These are phyloP conservation scores for Linurgus olivaceus DNA, from an alignment of 2,797 vertebrate genomes.

Conservation along the genomic window DNA sequence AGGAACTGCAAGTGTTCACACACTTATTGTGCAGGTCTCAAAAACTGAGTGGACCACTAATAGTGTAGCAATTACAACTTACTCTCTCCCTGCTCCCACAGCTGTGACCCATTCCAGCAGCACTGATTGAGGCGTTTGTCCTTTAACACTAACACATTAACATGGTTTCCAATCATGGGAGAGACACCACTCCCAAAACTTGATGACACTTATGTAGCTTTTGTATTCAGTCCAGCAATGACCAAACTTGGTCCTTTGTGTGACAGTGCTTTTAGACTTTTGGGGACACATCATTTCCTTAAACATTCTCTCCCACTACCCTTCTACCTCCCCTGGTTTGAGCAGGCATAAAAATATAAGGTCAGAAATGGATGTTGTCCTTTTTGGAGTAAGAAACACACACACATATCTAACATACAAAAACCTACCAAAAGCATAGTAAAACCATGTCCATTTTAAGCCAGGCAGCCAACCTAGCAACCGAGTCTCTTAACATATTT, in stretches of 20 bases:
- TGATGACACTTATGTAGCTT: neutral
- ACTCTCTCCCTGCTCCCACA: neutral
- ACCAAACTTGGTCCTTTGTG: neutral
- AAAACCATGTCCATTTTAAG: constrained; percentile 24
- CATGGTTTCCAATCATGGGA: neutral
- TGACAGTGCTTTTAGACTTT: constrained; percentile 10
- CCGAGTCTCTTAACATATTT: constrained; percentile 5
- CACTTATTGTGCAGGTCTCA: neutral
- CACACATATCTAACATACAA: neutral
- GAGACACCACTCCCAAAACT: neutral
- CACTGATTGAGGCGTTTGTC: neutral
- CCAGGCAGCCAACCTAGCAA: constrained; percentile 30
- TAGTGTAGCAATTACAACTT: neutral
- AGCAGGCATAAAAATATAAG: constrained; percentile 13
- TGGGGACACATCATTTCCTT: neutral
- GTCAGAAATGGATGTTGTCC: neutral
- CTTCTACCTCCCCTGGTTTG: neutral
- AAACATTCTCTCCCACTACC: neutral
- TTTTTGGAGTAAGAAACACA: constrained; percentile 26
- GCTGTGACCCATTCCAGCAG: neutral
- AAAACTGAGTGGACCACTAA: neutral
- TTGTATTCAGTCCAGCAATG: neutral
- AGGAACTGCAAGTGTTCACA: constrained; percentile 4
- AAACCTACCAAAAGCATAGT: neutral
- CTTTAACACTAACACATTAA: neutral